Evolutionary conservation across 2,888 invertebrate species (phyloP).

Genomic region (Napeogenes sylphis): DNA sequence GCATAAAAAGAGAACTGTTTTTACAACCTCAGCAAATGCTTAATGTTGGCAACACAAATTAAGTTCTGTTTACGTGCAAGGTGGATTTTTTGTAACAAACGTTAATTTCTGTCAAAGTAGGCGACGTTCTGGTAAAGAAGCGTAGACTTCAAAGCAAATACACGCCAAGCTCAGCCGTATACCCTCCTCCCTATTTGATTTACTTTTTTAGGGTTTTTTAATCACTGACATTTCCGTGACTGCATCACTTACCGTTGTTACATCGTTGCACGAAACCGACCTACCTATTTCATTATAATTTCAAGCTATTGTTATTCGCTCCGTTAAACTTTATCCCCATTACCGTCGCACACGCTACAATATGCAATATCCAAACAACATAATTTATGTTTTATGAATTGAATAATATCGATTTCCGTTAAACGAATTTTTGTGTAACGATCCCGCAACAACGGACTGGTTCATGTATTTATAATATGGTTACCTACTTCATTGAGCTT

Average conservation of each 20-base stretch:
- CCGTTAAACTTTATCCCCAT: slow-evolving; percentile 42
- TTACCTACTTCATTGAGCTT: slow-evolving; percentile 11
- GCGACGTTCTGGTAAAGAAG: slow-evolving; percentile 28
- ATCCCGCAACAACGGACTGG: slow-evolving; percentile 32
- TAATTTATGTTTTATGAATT: slow-evolving; percentile 38
- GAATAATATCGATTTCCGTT: slow-evolving; percentile 38
- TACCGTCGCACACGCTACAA: slow-evolving; percentile 38
- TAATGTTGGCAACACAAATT: slow-evolving; percentile 12
- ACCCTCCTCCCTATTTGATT: slow-evolving; percentile 31
- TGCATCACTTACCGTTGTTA: slow-evolving; percentile 43
- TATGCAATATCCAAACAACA: slow-evolving; percentile 38
- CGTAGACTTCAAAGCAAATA: slow-evolving; percentile 26
- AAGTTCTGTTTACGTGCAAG: slow-evolving; percentile 19
- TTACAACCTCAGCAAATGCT: slow-evolving; percentile 9
- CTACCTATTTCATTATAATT: slow-evolving; percentile 40
- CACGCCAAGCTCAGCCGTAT: slow-evolving; percentile 21
- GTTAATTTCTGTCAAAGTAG: slow-evolving; percentile 32
- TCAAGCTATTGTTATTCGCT: slow-evolving; percentile 39
- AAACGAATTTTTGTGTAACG: slow-evolving; percentile 36
- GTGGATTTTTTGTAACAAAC: slow-evolving; percentile 28
- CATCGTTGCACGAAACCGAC: slow-evolving; percentile 42
- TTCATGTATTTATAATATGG: slow-evolving; percentile 7
- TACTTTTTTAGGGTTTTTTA: slow-evolving; percentile 46
- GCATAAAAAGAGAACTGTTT: too few relatives aligned
- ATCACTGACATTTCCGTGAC: slow-evolving; percentile 63